phyloP scores from a whole-genome alignment of 2,113 vertebrate genomes.

The Thalassoma bifasciatum region DNA sequence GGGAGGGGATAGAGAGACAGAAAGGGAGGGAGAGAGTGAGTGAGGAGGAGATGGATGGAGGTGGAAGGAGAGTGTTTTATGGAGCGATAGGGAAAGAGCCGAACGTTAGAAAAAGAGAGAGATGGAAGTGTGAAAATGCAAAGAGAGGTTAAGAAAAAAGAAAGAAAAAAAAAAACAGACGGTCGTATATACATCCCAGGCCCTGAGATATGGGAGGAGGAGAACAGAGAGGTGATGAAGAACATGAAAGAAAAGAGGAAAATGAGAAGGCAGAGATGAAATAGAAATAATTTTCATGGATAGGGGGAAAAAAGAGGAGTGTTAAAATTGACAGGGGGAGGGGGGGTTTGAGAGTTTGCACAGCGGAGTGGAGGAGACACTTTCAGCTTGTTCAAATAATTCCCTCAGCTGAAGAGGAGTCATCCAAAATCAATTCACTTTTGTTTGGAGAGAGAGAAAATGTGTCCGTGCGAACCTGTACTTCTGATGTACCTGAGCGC shows the following conservation, averaged over 20 bases:
- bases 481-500: constrained; percentile 21
- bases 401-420: constrained; percentile 60
- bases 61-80: constrained; percentile 79
- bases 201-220: constrained; percentile 36
- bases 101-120: constrained; percentile 45
- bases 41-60: constrained; percentile 70
- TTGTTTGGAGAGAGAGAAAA: constrained; percentile 61
- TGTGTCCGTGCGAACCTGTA: constrained; percentile 36
- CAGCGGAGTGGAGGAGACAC: constrained; percentile 66
- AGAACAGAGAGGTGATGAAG: constrained; percentile 31
- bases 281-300: constrained; percentile 45
- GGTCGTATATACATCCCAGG: constrained; percentile 17
- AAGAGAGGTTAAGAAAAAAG: constrained; percentile 40
- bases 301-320: neutral
- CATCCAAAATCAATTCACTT: constrained; percentile 67
- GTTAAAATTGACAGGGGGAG: constrained; percentile 14
- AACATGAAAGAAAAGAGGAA: constrained; percentile 55
- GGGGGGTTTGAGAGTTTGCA: constrained; percentile 42
- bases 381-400: constrained; percentile 67
- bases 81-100: constrained; percentile 74
- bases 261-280: constrained; percentile 42
- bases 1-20: constrained; percentile 24
- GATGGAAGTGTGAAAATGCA: constrained; percentile 65
- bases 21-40: constrained; percentile 31
- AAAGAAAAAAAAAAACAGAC: constrained; percentile 31